Conservation (phyloP, 2,888 invertebrate genomes). For the Mythimna impura region DNA sequence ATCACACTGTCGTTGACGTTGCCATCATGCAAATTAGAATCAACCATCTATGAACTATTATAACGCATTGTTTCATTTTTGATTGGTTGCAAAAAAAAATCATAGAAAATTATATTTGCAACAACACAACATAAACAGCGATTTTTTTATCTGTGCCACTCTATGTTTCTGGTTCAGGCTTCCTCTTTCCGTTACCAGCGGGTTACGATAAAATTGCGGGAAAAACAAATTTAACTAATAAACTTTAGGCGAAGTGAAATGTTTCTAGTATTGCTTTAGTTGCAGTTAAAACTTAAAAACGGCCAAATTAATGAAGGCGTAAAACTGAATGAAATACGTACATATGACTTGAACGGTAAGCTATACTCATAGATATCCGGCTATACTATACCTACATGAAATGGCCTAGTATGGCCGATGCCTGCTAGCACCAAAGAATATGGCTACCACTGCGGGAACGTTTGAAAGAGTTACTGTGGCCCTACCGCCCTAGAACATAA, state of each 20-base stretch:
- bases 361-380: too few species aligned
- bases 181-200: slow-evolving; percentile 8
- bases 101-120: neutral
- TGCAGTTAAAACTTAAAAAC: neutral
- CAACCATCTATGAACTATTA: neutral
- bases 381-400: too few species aligned
- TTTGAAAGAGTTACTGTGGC: too few species aligned
- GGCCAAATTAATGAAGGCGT: neutral
- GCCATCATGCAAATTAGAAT: slow-evolving; percentile 30
- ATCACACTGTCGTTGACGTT: slow-evolving; percentile 61
- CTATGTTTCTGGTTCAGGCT: neutral
- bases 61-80: neutral
- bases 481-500: too few species aligned
- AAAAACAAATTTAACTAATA: slow-evolving; percentile 18
- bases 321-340: neutral
- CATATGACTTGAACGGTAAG: too few species aligned
- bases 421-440: too few species aligned
- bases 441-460: too few species aligned
- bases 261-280: neutral
- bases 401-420: too few species aligned
- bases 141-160: slow-evolving; percentile 18
- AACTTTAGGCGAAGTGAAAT: slow-evolving; percentile 3
- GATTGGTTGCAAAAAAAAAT: neutral
- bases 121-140: neutral
- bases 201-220: slow-evolving; percentile 32